A percentile compares a stretch with the other conserved stretches of the same genome.
phyloP scores from a whole-genome alignment of 2,888 invertebrate genomes.

The Xestia c-nigrum region DNA sequence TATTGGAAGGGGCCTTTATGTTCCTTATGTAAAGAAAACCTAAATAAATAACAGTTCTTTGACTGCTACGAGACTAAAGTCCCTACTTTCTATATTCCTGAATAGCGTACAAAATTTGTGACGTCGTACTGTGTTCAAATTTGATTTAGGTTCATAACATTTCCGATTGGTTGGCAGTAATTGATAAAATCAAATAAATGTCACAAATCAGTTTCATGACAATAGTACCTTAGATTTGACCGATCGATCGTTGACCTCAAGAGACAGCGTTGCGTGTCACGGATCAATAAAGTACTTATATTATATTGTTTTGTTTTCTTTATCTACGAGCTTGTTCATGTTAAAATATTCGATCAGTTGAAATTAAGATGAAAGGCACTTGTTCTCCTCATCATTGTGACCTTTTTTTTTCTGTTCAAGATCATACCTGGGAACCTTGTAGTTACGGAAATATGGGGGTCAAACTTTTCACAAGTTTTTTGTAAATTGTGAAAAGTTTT shows the following conservation, averaged over 20 bases:
- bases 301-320: constrained; percentile 6
- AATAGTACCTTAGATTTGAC: constrained; percentile 6
- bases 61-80: neutral
- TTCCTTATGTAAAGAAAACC: constrained; percentile 9
- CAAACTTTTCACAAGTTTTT: too few species aligned
- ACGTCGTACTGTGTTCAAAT: constrained; percentile 5
- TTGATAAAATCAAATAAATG: constrained; percentile 30
- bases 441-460: too few species aligned
- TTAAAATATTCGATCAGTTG: neutral
- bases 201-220: constrained; percentile 17
- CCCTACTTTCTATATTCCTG: constrained; percentile 4
- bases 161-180: constrained; percentile 28
- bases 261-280: constrained; percentile 24
- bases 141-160: constrained; percentile 12
- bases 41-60: constrained; percentile 26
- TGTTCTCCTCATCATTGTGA: too few species aligned
- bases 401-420: too few species aligned
- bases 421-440: too few species aligned
- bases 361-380: too few species aligned
- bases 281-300: neutral
- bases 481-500: too few species aligned
- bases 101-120: constrained; percentile 16
- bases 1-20: neutral
- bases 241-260: constrained; percentile 14
- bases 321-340: neutral